Percentiles rank a stretch among this genome's conserved stretches.
Conservation (phyloP, 1,140 invertebrate genomes). For the Ctenoplectra terminalis region DNA sequence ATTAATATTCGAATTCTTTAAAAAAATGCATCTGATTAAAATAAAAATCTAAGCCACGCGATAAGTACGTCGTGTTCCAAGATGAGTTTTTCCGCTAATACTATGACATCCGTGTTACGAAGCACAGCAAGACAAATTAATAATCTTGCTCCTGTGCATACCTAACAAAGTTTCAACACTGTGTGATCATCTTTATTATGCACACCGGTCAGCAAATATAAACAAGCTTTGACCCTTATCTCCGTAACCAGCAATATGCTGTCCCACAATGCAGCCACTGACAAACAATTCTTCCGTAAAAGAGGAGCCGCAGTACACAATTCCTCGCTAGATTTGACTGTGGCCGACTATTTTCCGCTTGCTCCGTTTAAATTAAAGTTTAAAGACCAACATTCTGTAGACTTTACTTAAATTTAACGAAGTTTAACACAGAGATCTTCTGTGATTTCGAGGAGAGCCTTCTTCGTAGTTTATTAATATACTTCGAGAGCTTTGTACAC, state of each 20-base stretch:
- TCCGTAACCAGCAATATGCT: conserved; percentile 5
- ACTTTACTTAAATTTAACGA: conserved; percentile 22
- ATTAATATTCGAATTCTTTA: no score
- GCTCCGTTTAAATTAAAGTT: conserved; percentile 22
- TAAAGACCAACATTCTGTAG: conserved; percentile 11
- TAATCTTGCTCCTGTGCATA: no score
- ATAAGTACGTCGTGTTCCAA: no score
- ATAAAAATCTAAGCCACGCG: no score
- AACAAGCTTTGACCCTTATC: conserved; percentile 22
- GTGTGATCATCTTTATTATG: conserved; percentile 13
- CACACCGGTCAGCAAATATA: conserved; percentile 14
- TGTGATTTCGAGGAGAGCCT: not conserved
- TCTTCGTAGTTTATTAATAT: not conserved
- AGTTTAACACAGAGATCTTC: not conserved
- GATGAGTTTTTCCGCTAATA: no score
- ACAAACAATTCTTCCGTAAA: conserved; percentile 31
- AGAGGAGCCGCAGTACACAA: not conserved
- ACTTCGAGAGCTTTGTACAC: not conserved
- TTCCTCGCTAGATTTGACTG: conserved; percentile 25
- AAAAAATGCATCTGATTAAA: no score
- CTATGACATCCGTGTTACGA: not conserved
- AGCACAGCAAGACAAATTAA: not conserved
- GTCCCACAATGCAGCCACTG: conserved; percentile 11
- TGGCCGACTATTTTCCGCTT: not conserved
- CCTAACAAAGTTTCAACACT: not conserved